Evolutionary conservation across 1,140 invertebrate genomes (phyloP).

Genomic region (Platyscapa corneri): DNA sequence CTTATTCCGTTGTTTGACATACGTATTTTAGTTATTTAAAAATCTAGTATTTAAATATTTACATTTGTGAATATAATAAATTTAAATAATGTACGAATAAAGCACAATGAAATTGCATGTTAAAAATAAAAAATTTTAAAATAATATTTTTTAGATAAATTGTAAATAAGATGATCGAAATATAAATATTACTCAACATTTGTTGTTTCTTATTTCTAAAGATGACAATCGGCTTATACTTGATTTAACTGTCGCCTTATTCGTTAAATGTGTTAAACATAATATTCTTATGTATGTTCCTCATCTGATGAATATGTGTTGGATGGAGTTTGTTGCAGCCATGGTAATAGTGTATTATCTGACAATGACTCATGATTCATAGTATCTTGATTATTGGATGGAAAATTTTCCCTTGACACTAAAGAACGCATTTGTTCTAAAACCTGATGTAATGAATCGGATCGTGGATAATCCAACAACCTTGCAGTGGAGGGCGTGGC

Average conservation of each 20-base stretch:
- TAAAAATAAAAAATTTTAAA: not conserved
- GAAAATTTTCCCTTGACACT: conserved; percentile 65
- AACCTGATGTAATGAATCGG: conserved; percentile 71
- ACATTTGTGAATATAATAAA: not conserved
- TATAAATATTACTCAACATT: not conserved
- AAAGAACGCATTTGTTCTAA: conserved; percentile 73
- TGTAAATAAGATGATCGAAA: not conserved
- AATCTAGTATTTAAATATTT: not conserved
- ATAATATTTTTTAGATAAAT: not conserved
- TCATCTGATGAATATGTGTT: conserved; percentile 18
- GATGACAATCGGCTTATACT: not conserved
- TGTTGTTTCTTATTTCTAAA: not conserved
- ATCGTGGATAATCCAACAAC: conserved; percentile 62
- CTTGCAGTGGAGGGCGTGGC: conserved; percentile 64
- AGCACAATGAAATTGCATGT: not conserved
- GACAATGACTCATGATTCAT: conserved; percentile 61
- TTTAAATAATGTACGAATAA: too few species aligned
- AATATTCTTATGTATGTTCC: not conserved
- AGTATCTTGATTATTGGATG: conserved; percentile 64
- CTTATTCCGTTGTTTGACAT: not conserved
- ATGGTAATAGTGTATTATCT: conserved; percentile 60
- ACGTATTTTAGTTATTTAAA: not conserved
- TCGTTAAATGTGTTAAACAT: not conserved
- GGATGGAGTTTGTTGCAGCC: conserved; percentile 45
- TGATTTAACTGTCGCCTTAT: not conserved